A percentile compares a stretch with the other conserved stretches of the same genome.
Evolutionary conservation across 1,140 invertebrate genomes (phyloP).

Genomic region (Nymphalis io): DNA sequence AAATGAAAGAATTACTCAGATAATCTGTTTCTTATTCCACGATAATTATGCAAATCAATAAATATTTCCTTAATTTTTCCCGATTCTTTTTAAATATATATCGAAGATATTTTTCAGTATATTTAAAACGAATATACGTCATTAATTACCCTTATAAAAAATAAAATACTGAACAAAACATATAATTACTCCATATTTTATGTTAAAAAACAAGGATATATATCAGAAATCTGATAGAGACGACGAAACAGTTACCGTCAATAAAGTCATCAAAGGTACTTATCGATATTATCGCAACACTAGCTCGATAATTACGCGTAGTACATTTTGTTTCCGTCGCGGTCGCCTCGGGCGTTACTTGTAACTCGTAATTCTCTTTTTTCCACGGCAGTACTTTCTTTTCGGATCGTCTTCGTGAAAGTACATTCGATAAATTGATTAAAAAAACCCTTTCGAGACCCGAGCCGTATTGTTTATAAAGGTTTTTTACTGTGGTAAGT

Average conservation of each 20-base stretch:
- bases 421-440: slow-evolving; percentile 53
- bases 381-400: slow-evolving; percentile 63
- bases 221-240: slow-evolving; percentile 16
- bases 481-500: not conserved
- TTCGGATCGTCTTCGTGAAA: slow-evolving; percentile 68
- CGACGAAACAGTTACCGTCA: slow-evolving; percentile 19
- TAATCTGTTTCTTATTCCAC: too few relatives aligned
- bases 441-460: slow-evolving; percentile 34
- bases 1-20: too few relatives aligned
- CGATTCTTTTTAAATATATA: too few relatives aligned
- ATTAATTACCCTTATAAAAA: not conserved
- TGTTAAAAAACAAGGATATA: not conserved
- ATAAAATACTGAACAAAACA: not conserved
- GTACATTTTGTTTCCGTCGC: slow-evolving; percentile 62
- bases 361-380: slow-evolving; percentile 62
- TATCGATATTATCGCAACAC: slow-evolving; percentile 57
- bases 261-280: slow-evolving; percentile 29
- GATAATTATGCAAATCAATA: too few relatives aligned
- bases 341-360: slow-evolving; percentile 48
- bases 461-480: slow-evolving; percentile 10
- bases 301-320: slow-evolving; percentile 66
- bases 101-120: too few relatives aligned
- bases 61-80: too few relatives aligned
- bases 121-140: not conserved
- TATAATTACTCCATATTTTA: not conserved